Evolutionary conservation across 2,797 vertebrate genomes (phyloP).

Genomic region (Halcyon chelicuti): DNA sequence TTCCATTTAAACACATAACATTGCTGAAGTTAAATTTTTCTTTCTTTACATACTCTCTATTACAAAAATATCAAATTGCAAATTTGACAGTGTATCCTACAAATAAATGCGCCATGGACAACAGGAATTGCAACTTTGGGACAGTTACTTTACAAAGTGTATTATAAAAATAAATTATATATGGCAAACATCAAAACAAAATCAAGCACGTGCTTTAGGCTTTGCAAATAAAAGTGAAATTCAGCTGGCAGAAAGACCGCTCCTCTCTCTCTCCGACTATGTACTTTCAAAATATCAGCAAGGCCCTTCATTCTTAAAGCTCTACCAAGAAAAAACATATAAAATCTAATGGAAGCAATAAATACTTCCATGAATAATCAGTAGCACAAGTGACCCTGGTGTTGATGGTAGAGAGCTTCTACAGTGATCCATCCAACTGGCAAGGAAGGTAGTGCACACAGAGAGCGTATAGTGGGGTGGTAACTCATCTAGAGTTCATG

Average conservation of each 20-base stretch:
- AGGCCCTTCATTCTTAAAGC: slow-evolving; percentile 50
- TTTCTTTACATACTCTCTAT: slow-evolving; percentile 49
- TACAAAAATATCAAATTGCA: slow-evolving; percentile 53
- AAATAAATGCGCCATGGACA: slow-evolving; percentile 59
- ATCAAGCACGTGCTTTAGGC: slow-evolving; percentile 61
- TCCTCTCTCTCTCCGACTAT: slow-evolving; percentile 20
- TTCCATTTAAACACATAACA: slow-evolving; percentile 52
- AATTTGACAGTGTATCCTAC: slow-evolving; percentile 68
- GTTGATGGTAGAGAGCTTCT: slow-evolving; percentile 49
- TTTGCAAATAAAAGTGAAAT: slow-evolving; percentile 67
- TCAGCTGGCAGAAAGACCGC: slow-evolving; percentile 55
- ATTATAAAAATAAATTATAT: slow-evolving; percentile 83
- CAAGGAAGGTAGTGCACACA: slow-evolving; percentile 59
- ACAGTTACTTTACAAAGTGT: slow-evolving; percentile 72
- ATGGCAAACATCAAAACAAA: slow-evolving; percentile 62
- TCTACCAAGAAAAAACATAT: slow-evolving; percentile 33
- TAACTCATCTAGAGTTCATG: slow-evolving; percentile 82
- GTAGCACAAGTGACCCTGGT: slow-evolving; percentile 76
- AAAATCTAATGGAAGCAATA: slow-evolving; percentile 60
- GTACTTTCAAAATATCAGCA: slow-evolving; percentile 36
- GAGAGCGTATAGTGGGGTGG: neutral
- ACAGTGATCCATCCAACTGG: slow-evolving; percentile 63
- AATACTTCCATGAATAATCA: slow-evolving; percentile 75
- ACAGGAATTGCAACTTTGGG: slow-evolving; percentile 49
- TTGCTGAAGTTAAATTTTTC: slow-evolving; percentile 20